phyloP scores from a whole-genome alignment of 2,888 invertebrate species.

The Hoplodrina blanda region DNA sequence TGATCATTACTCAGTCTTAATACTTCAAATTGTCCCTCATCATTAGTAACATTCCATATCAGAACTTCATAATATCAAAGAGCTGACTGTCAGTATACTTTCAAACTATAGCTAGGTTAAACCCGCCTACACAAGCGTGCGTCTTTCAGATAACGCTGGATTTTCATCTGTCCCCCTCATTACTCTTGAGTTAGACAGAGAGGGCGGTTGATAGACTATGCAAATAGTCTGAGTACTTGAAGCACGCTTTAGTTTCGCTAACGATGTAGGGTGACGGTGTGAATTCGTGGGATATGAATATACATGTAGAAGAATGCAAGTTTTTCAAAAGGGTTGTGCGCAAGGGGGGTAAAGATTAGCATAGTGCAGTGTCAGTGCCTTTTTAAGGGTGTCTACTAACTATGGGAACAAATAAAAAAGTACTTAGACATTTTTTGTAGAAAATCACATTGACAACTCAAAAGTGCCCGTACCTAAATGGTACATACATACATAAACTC shows the following conservation, averaged over 20 bases:
- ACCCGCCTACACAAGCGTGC: conserved; percentile 48
- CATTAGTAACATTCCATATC: conserved; percentile 4
- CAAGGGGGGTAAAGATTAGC: conserved; percentile 36
- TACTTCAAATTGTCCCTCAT: conserved; percentile 20
- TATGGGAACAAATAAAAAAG: background rate
- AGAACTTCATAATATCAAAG: conserved; percentile 25
- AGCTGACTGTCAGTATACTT: conserved; percentile 2
- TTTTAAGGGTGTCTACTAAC: conserved; percentile 20
- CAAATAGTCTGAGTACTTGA: conserved; percentile 73
- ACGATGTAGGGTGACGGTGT: conserved; percentile 74
- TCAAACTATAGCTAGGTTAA: conserved; percentile 26
- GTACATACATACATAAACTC: too few species aligned
- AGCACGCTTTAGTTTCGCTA: conserved; percentile 73
- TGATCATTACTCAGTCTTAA: conserved; percentile 16
- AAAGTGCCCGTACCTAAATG: too few species aligned
- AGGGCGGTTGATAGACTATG: conserved; percentile 62
- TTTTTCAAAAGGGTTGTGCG: conserved; percentile 36
- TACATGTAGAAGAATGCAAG: conserved; percentile 35
- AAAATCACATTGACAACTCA: too few species aligned
- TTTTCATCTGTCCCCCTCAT: conserved; percentile 46
- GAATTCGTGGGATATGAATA: conserved; percentile 57
- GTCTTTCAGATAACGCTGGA: conserved; percentile 61
- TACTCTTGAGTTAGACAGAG: conserved; percentile 33
- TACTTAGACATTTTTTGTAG: too few species aligned
- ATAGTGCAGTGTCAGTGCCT: conserved; percentile 34